A percentile compares a stretch with the other conserved stretches of the same genome.
These are phyloP conservation scores for Hestina assimilis DNA, from an alignment of 1,140 invertebrate genomes.

Conservation along the genomic window DNA sequence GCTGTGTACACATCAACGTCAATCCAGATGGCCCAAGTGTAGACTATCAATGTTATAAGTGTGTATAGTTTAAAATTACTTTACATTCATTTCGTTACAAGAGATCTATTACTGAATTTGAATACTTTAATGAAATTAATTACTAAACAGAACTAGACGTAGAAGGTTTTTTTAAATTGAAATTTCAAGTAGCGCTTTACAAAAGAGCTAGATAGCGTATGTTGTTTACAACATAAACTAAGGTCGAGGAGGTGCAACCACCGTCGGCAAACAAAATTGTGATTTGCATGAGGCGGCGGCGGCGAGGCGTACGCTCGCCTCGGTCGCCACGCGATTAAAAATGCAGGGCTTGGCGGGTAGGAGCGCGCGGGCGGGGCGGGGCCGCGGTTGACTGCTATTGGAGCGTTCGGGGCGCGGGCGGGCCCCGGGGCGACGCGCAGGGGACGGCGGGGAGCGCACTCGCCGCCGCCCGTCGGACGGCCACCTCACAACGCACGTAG, in stretches of 20 bases:
- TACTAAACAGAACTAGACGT: not conserved
- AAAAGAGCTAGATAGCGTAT: conserved; percentile 34
- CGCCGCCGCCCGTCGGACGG: conserved; percentile 54
- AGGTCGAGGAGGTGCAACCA: conserved; percentile 60
- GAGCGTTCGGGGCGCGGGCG: conserved; percentile 27
- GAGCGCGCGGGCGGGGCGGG: conserved; percentile 58
- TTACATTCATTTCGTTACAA: not conserved
- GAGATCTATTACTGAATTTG: not conserved
- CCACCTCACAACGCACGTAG: conserved; percentile 72
- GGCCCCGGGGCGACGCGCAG: conserved; percentile 35
- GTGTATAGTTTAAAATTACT: not conserved
- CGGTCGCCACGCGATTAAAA: conserved; percentile 72
- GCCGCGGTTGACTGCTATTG: conserved; percentile 39
- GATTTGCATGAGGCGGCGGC: conserved; percentile 71
- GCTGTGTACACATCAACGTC: conserved; percentile 52
- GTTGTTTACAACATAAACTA: conserved; percentile 63
- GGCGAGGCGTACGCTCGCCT: conserved; percentile 61
- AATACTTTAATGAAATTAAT: not conserved
- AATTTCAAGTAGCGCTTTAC: conserved; percentile 30
- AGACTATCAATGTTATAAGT: not conserved
- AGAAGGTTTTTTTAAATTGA: conserved; percentile 26
- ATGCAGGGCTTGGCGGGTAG: conserved; percentile 64
- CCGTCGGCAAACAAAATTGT: conserved; percentile 74
- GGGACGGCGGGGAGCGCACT: conserved; percentile 30
- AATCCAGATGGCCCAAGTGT: conserved; percentile 22